Evolutionary conservation across 2,113 vertebrate species (phyloP).

Genomic region (Hylia prasina): DNA sequence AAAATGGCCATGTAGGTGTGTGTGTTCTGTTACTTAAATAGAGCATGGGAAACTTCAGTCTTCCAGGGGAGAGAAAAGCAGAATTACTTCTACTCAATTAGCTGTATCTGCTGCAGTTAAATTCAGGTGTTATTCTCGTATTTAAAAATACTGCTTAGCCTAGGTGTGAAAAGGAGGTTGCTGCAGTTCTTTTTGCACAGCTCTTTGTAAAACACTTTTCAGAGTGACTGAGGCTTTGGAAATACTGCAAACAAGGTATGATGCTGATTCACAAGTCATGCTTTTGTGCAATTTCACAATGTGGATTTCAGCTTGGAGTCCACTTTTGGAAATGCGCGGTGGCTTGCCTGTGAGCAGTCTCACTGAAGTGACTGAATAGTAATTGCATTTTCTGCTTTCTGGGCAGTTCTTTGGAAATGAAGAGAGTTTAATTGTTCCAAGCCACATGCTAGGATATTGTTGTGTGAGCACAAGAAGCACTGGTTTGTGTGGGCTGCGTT

Average conservation of each 20-base stretch:
- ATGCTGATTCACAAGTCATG: neutral
- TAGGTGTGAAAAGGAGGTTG: neutral
- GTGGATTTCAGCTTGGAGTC: neutral
- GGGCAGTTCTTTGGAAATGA: neutral
- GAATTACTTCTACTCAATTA: neutral
- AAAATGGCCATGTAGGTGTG: neutral
- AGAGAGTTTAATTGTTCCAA: neutral
- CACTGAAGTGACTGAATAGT: neutral
- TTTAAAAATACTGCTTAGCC: neutral
- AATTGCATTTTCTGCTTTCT: neutral
- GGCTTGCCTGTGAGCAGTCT: neutral
- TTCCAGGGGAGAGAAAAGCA: neutral
- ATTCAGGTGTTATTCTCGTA: rapidly evolving
- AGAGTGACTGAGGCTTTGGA: neutral
- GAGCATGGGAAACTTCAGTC: neutral
- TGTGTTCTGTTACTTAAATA: neutral
- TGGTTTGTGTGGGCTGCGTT: neutral
- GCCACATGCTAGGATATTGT: neutral
- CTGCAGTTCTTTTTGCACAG: neutral
- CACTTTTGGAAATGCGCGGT: neutral
- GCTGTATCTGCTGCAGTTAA: neutral
- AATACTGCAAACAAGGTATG: neutral
- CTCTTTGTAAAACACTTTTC: neutral
- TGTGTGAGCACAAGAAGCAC: neutral
- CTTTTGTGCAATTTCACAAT: neutral